Evolutionary conservation across 2,888 invertebrate genomes (phyloP), one percentile per base, ranked within the genome.

Genomic region (Agrotis exclamationis): DNA sequence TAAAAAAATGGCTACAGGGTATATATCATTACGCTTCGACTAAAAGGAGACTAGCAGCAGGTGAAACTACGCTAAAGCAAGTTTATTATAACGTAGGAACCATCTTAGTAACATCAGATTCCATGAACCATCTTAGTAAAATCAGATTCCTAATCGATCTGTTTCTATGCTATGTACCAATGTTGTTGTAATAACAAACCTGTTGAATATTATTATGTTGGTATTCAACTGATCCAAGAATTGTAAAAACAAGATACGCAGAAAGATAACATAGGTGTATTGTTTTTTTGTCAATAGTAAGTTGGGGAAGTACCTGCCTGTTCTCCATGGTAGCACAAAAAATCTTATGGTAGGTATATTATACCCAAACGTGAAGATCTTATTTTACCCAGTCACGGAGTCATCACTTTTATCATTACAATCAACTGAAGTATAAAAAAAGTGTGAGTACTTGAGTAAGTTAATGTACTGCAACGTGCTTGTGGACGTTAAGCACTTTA

Each of bases 241-340:
- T 63, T 22, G 39, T 44, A 56, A 56, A 54, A 56, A 67, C 4
- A 3, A 63, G 14, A n/a, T 22, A 2, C n/a, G 16, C n/a, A 56
- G 50, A 73, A 71, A 48, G 5, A 9, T 22, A 13, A 33, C 22
- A 22, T 47, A 16, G 0, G 13, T 11, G 2, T 45, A n/a, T 72
- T 45, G 47, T 48, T 63, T 63, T 63, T 11, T 54, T 63, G n/a
- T 44, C 24, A 60, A 28, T 39, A 7, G 39, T 39, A 39, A 39
- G 7, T 39, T 39, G 50, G 54, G 58, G 68, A 76, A 76, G 18
- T 68, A 68, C 69, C 50, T 56, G 13, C 24, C 18, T 39, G 5
- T 1, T 63, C 16, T 63, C 45, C 9, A 48, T 9, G 22, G 18
- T 33, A n/a, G n/a, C 24, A 24, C 28, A 73, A 62, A 73, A 72